Percentiles rank a stretch among this genome's conserved stretches.
phyloP scores from a whole-genome alignment of 2,797 vertebrate species.

The Gymnothorax reevesii region DNA sequence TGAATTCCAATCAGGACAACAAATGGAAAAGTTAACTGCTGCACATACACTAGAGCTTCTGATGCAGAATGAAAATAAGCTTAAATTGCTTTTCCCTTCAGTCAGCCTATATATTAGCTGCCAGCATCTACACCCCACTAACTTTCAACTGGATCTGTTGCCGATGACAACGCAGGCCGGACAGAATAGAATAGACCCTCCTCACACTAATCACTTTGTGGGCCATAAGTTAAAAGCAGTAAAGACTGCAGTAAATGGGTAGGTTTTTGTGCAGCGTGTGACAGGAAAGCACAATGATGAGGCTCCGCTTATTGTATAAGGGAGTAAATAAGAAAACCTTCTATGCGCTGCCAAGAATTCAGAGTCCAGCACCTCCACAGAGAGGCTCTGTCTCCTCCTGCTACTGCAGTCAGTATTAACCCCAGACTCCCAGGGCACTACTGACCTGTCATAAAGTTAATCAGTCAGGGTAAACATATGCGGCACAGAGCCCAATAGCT shows the following conservation, averaged over 20 bases:
- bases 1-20: slow-evolving; percentile 6
- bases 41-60: neutral
- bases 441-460: neutral
- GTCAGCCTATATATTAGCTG: neutral
- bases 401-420: neutral
- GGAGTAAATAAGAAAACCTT: slow-evolving; percentile 19
- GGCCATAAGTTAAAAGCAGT: slow-evolving; percentile 19
- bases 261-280: slow-evolving; percentile 21
- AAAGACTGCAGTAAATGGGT: slow-evolving; percentile 14
- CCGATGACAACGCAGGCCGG: slow-evolving; percentile 20
- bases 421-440: slow-evolving; percentile 5
- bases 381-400: neutral
- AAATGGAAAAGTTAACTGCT: slow-evolving; percentile 3
- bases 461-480: slow-evolving; percentile 6
- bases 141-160: slow-evolving; percentile 20
- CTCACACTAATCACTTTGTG: slow-evolving; percentile 16
- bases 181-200: slow-evolving; percentile 20
- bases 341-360: slow-evolving; percentile 3
- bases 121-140: slow-evolving; percentile 2
- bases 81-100: neutral
- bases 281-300: slow-evolving; percentile 20
- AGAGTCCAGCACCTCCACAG: neutral
- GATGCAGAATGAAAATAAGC: neutral
- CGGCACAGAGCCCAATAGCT: neutral
- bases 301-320: slow-evolving; percentile 14